Conservation (phyloP, 1,140 invertebrate species). For the Leucophenga varia region DNA sequence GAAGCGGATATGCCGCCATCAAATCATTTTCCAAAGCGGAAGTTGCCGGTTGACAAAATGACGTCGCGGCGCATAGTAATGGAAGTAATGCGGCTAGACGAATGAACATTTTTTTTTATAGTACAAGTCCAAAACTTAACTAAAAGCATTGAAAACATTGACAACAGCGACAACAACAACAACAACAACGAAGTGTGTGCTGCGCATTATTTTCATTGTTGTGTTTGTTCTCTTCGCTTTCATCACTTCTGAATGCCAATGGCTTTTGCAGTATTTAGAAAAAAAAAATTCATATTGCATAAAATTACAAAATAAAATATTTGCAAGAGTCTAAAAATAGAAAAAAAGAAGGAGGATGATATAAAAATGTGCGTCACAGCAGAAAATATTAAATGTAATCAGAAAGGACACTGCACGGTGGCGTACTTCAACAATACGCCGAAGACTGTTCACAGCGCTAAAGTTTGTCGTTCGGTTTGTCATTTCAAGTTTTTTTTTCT, state of each 20-base stretch:
- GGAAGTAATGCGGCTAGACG: no score
- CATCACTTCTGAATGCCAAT: neutral
- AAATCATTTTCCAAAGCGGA: conserved; percentile 54
- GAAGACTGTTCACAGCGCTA: no score
- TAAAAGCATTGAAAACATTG: neutral
- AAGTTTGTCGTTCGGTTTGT: no score
- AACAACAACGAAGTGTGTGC: conserved; percentile 14
- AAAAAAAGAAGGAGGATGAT: no score
- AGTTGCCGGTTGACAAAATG: conserved; percentile 34
- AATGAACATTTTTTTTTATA: no score
- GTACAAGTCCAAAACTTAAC: neutral
- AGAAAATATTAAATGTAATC: conserved; percentile 38
- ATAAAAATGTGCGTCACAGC: neutral
- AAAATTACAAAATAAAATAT: conserved; percentile 22
- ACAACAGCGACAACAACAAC: no score
- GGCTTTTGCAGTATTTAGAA: conserved; percentile 6
- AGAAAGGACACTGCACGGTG: conserved; percentile 22
- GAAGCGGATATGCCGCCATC: conserved; percentile 43
- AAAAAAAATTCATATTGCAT: conserved; percentile 23
- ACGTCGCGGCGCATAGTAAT: conserved; percentile 1
- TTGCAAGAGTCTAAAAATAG: no score
- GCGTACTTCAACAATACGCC: no score
- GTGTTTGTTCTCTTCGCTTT: conserved; percentile 6
- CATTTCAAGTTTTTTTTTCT: no score
- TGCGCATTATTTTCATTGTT: conserved; percentile 17